Conservation (phyloP, 2,888 invertebrate genomes). For the Apodemia mormo region DNA sequence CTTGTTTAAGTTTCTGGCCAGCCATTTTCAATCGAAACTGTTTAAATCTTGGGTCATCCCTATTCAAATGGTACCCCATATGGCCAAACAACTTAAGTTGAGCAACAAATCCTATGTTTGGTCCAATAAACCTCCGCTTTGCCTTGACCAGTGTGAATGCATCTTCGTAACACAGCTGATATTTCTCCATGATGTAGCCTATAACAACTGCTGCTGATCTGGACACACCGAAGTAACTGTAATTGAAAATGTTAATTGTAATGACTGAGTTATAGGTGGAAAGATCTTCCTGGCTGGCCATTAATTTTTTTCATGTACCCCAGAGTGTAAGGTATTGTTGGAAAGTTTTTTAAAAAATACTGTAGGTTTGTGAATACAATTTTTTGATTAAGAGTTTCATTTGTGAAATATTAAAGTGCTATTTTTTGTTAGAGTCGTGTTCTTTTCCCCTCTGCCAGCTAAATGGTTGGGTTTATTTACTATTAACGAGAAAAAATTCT, state of each 20-base stretch:
- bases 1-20: slow-evolving; percentile 89
- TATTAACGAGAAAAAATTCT: too few relatives aligned
- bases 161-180: slow-evolving; percentile 86
- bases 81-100: slow-evolving; percentile 90
- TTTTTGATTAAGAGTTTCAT: too few relatives aligned
- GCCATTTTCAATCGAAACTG: slow-evolving; percentile 90
- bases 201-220: slow-evolving; percentile 94
- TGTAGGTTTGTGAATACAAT: too few relatives aligned
- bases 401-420: too few relatives aligned
- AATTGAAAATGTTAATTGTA: slow-evolving; percentile 32
- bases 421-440: too few relatives aligned
- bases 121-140: slow-evolving; percentile 87
- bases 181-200: slow-evolving; percentile 93
- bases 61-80: slow-evolving; percentile 88
- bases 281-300: too few relatives aligned
- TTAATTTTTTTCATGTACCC: too few relatives aligned
- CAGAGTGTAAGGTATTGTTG: too few relatives aligned
- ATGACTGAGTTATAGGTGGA: too few relatives aligned
- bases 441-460: too few relatives aligned
- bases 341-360: too few relatives aligned
- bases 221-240: slow-evolving; percentile 93
- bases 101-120: slow-evolving; percentile 90
- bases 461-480: too few relatives aligned
- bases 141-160: slow-evolving; percentile 85
- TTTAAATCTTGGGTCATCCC: slow-evolving; percentile 86